Percentiles rank a stretch among this genome's conserved stretches.
phyloP scores from a whole-genome alignment of 64 coral and sea anemone genomes.

The Astreopora myriophthalma region DNA sequence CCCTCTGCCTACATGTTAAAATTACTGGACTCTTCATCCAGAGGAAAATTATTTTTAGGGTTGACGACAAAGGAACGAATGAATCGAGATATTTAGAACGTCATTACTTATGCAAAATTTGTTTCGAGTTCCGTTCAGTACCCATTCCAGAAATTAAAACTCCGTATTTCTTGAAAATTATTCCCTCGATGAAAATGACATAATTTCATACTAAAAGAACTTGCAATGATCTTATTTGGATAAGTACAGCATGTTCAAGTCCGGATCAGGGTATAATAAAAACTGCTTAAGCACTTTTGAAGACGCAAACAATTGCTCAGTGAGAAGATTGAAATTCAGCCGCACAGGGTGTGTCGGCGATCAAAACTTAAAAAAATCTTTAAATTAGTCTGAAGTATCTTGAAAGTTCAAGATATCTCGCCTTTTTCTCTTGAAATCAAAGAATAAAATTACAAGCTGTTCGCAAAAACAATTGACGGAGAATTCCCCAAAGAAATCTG shows the following conservation, averaged over 20 bases:
- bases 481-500: not conserved
- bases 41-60: not conserved
- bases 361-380: not conserved
- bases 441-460: not conserved
- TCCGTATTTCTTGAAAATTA: not conserved
- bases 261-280: not conserved
- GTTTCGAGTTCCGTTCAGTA: not conserved
- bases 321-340: not conserved
- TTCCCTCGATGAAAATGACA: not conserved
- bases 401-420: not conserved
- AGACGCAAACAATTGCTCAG: slow-evolving; percentile 5
- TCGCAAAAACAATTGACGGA: not conserved
- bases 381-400: not conserved
- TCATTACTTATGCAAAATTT: slow-evolving; percentile 51
- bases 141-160: not conserved
- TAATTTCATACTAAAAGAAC: not conserved
- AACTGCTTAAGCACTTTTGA: not conserved
- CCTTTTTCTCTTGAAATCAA: not conserved
- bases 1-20: too few species aligned
- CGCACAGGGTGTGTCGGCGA: slow-evolving; percentile 35
- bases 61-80: not conserved
- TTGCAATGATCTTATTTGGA: not conserved
- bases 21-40: too few species aligned
- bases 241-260: not conserved
- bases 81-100: not conserved